A percentile compares a stretch with the other conserved stretches of the same genome.
Conservation (phyloP, 1,140 invertebrate genomes). For the Polypedilum vanderplanki region DNA sequence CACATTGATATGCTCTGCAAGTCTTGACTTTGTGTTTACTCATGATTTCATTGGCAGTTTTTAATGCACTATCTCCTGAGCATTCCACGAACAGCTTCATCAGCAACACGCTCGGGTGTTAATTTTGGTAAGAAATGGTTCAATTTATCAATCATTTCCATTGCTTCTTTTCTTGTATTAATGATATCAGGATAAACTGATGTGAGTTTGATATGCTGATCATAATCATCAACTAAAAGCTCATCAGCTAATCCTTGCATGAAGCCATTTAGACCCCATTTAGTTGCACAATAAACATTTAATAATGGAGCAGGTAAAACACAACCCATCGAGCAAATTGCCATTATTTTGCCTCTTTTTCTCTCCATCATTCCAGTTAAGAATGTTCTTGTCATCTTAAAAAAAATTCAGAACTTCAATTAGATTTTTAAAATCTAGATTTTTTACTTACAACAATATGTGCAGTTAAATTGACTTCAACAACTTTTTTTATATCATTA, state of each 20-base stretch:
- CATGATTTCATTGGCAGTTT: constrained; percentile 35
- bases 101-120: neutral
- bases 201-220: neutral
- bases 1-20: neutral
- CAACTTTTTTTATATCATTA: neutral
- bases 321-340: neutral
- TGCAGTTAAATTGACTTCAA: neutral
- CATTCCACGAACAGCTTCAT: neutral
- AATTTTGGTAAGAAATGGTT: neutral
- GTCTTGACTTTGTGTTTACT: neutral
- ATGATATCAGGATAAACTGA: neutral
- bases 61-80: constrained; percentile 36
- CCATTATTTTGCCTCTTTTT: neutral
- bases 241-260: neutral
- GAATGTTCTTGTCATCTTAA: neutral
- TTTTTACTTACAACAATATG: neutral
- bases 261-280: neutral
- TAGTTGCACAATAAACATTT: neutral
- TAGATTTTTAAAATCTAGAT: neutral
- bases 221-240: neutral
- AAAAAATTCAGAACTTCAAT: neutral
- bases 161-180: neutral
- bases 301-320: neutral
- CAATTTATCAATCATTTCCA: neutral
- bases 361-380: neutral